Evolutionary conservation across 2,888 invertebrate genomes (phyloP), one percentile per base, ranked within the genome.

Genomic region (Drosophila melanosoma): DNA sequence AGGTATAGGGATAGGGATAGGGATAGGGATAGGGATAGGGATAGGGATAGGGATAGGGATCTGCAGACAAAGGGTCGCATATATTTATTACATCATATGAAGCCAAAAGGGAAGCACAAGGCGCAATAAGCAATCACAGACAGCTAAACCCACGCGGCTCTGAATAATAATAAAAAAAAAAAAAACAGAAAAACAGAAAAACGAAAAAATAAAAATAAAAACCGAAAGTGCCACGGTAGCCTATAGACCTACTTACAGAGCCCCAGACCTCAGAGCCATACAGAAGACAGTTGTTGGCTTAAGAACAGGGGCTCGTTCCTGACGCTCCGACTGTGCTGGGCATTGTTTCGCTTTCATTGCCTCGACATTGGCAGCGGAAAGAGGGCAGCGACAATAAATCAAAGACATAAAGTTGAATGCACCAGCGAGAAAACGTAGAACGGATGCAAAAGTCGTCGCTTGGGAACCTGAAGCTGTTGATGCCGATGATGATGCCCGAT

Each of bases 301-400:
- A 66, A 66, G 77, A 72, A 76, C 65, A 74, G 79, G 79, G 83
- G 76, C 87, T 77, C 79, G 77, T 79, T 76, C 61, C 69, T 73
- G 66, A 57, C 36, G 45, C 6, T 29, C 48, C 65, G 38, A 61
- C 20, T 40, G 57, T 56, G 57, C 15, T 42, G 57, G 68, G 74
- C 80, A 80, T 86, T 90, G 90, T 92, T 91, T 92, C 90, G 89
- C 89, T 91, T 90, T 91, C 90, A 83, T 89, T 89, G 69, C 73
- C 68, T 62, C 49, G 26, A 20, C 8, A n/a, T 7, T 0, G 26
- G 26, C 75, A 70, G 75, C 65, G 67, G 54, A 40, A 60, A 62
- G 75, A 59, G 63, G 68, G 65, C 76, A 72, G 71, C 77, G 73
- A 85, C 85, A 88, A 89, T 89, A 90, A 89, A 89, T 89, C 90